Evolutionary conservation across 2,888 invertebrate species (phyloP).

Genomic region (Archips crataeganus): DNA sequence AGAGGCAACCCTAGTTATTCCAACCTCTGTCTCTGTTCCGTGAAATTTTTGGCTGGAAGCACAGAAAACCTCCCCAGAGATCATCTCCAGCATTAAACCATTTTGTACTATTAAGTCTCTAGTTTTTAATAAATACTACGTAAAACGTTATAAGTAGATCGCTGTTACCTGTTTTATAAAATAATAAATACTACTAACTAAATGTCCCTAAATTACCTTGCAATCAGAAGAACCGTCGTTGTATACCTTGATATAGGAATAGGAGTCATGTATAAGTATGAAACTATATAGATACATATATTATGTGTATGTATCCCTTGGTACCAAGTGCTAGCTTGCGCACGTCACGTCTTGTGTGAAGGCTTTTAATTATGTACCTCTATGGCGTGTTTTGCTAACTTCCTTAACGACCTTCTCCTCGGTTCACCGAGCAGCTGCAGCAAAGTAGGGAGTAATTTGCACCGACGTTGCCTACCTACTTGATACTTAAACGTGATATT

Average conservation of each 20-base stretch:
- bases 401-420: conserved; percentile 5
- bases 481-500: not conserved
- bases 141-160: too few species aligned
- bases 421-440: not conserved
- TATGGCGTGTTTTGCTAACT: conserved; percentile 3
- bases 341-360: not conserved
- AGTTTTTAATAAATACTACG: not conserved
- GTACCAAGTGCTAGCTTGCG: conserved; percentile 7
- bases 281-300: not conserved
- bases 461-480: not conserved
- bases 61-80: conserved; percentile 15
- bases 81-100: conserved; percentile 7
- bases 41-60: conserved; percentile 23
- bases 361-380: conserved; percentile 10
- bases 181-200: not conserved
- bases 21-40: conserved; percentile 29
- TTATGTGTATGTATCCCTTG: not conserved
- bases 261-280: not conserved
- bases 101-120: not conserved
- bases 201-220: not conserved
- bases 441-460: not conserved
- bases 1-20: conserved; percentile 20
- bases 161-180: too few species aligned
- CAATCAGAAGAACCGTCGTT: not conserved
- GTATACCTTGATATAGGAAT: not conserved